phyloP scores from a whole-genome alignment of 2,113 vertebrate species.

The Tinamus guttatus region DNA sequence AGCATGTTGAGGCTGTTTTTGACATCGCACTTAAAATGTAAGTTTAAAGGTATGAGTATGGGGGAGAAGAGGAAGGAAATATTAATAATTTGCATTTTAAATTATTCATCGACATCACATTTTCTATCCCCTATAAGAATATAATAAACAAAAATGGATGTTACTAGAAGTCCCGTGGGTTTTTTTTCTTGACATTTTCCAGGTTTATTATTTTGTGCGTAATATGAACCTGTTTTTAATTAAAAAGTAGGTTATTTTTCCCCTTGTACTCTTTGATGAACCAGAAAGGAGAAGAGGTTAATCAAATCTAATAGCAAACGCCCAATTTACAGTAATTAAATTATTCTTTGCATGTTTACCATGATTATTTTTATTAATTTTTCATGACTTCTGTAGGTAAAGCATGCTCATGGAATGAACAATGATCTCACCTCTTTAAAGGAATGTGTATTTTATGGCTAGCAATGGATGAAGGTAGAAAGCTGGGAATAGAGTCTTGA shows the following conservation, averaged over 20 bases:
- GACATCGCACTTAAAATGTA: background rate
- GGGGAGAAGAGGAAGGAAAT: no score
- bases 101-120: background rate
- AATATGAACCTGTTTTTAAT: background rate
- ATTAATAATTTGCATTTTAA: background rate
- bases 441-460: fast-evolving
- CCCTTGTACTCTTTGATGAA: background rate
- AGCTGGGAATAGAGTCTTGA: background rate
- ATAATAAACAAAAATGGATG: no score
- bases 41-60: background rate
- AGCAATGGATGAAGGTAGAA: background rate
- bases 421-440: no score
- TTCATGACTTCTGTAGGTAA: background rate
- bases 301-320: background rate
- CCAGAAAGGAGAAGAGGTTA: background rate
- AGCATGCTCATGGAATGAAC: fast-evolving
- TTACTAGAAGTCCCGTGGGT: background rate
- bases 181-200: background rate
- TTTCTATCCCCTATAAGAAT: no score
- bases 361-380: background rate
- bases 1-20: background rate
- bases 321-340: background rate
- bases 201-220: background rate
- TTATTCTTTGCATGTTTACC: background rate
- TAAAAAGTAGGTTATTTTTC: background rate